Base-by-base conservation (phyloP, 2,797 vertebrate species). In the Sebastes vulpes region DNA sequence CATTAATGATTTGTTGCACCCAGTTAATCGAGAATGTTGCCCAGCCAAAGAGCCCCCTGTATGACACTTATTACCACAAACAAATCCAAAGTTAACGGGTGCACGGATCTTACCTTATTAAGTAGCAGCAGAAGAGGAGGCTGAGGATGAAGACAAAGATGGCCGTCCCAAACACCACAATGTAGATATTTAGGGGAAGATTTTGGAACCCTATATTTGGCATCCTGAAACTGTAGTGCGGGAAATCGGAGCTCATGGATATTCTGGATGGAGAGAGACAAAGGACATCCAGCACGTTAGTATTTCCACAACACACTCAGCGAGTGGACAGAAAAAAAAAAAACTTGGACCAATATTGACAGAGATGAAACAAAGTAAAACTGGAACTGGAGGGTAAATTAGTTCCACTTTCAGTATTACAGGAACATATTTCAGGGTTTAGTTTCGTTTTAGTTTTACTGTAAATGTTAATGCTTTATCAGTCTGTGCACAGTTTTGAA, bases 191-290 rank as follows among this genome's bases (percentile, higher is more conserved):
- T 85, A 99, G 98, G 83, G 99, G 99, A 91, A 99, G 97, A 92
- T 99, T 99, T 96, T 99, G 99, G 94, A 99, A 99, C 95, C 99
- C 98, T 80, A 99, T 99, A 95, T 99, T 99, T 91, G 99, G 99
- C 99, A 99, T 99, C 95, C 97, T 99, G 98, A 99, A 99, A 95
- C 96, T 98, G 95, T 97, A 98, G 95, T 98, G 97, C 83, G 97
- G 97, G 93, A 98, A 98, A 93, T 98, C 97, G 3, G 97, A 97
- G 97, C 97, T 99, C 98, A 99, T 99, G 96, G 97, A 97, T 97
- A 95, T 95, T 97, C 97, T 86, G 48, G 2, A 89, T 56, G 6
- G 25, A 76, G 42, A 90, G 10, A 83, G 9, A 77, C 6, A 91
- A 26, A 88, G 4, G 9, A 66, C 29, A 83, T 21, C 28, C 16